Evolutionary conservation across 2,797 vertebrate species (phyloP), one percentile per base, ranked within the genome.

Genomic region (Limnodromus scolopaceus): DNA sequence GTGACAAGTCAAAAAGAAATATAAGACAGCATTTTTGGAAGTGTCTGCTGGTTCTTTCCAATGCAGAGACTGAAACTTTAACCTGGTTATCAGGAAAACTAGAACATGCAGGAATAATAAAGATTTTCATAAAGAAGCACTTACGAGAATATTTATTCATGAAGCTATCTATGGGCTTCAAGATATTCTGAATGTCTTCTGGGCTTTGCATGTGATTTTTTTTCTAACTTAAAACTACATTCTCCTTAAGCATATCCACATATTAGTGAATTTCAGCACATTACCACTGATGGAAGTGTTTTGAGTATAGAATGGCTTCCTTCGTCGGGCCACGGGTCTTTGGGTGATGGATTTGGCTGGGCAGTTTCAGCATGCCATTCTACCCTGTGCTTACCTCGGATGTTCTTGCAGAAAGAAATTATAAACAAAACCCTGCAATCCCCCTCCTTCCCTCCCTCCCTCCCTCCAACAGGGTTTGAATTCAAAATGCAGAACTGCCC

Each of bases 401-500:
- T 1, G 1, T 18, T n/a, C 28, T 19, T 8, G 48, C n/a, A 60
- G 46, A 71, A 76, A 43, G 12, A 18, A 43, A 15, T 14, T 41
- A 18, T 1, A 17, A 60, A 49, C 6, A 30, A 51, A 39, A 65
- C 2, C 9, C 27, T 38, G 34, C 45, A 1, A 6, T 4, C 45
- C 34, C 39, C 43, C 25, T 19, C 53, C 53, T 18, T n/a, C 32
- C 17, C 22, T 39, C 69, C 68, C 43, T 38, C 36, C 3, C 38
- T 38, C 38, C 43, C 41, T 19, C 43, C 38, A 49, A 5, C 4
- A 10, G 5, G 0, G 8, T 11, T 20, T n/a, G 3, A 66, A 18
- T 8, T 75, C 28, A 13, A 49, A 53, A 15, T 0, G 4, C 15
- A 22, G 16, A 74, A 5, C 61, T 3, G 13, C 8, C 2, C 28